Conservation (phyloP, 2,797 vertebrate genomes). For the Glossophaga mutica region DNA sequence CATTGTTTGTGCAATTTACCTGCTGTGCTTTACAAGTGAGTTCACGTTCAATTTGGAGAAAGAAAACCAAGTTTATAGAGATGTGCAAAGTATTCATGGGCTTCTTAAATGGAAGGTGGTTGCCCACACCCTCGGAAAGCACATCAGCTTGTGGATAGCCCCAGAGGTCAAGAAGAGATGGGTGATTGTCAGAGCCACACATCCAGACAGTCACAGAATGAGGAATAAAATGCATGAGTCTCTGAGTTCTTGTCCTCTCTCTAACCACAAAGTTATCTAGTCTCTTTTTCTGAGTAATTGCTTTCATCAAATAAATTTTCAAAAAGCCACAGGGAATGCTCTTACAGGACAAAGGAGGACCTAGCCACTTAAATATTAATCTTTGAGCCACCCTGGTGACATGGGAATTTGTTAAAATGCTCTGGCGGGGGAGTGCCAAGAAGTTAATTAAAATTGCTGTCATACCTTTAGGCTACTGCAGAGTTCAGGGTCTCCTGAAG, state of each 20-base stretch:
- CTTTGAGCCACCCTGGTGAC: slow-evolving; percentile 17
- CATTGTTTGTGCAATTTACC: neutral
- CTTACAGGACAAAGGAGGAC: slow-evolving; percentile 37
- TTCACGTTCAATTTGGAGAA: neutral
- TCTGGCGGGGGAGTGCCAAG: neutral
- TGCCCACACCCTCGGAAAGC: neutral
- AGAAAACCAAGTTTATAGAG: neutral
- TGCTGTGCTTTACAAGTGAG: neutral
- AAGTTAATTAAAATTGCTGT: slow-evolving; percentile 71
- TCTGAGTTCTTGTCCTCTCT: neutral
- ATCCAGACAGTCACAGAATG: neutral
- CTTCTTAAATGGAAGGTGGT: neutral
- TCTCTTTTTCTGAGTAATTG: slow-evolving; percentile 47
- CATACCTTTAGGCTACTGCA: slow-evolving; percentile 52
- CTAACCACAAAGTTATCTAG: neutral
- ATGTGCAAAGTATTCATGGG: neutral
- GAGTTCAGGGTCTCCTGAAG: slow-evolving; percentile 47
- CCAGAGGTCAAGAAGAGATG: neutral
- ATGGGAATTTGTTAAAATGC: slow-evolving; percentile 49
- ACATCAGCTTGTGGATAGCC: neutral
- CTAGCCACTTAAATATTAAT: slow-evolving; percentile 44
- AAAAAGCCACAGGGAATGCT: slow-evolving; percentile 40
- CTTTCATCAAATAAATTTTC: slow-evolving; percentile 44
- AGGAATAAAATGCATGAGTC: neutral
- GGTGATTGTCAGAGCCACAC: neutral